Base-by-base conservation (phyloP, 2,888 invertebrate species). In the Cryptophagus acutangulus region DNA sequence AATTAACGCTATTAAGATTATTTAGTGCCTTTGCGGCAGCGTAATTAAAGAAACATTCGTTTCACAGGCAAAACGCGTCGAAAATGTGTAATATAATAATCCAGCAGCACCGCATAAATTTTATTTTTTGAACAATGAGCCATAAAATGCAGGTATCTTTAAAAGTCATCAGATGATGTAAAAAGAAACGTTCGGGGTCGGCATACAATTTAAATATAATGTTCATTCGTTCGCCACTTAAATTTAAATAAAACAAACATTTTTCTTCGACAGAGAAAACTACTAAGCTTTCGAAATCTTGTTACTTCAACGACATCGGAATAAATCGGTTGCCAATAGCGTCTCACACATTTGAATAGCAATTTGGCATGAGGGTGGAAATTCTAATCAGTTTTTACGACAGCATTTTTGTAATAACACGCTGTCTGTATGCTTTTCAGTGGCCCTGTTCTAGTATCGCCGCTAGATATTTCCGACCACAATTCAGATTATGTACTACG, bases 361-460 rank as follows among this genome's bases (percentile, higher is more conserved):
- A 67, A 68, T 67, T 67, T 67, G 64, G 67, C 61, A 65, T 62
- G 60, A 61, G 64, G 64, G 64, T 62, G 63, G n/a, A 65, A 67
- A 67, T 66, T 67, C 67, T 68, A 68, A 68, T 68, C 68, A 68
- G 67, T 63, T 67, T 68, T 68, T 68, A 68, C 59, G 66, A 63
- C 60, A 57, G 61, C 65, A 62, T 62, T 65, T 64, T 65, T 63
- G 61, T 65, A 65, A 65, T 65, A 65, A 65, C 64, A 54, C 48
- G 61, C 58, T 59, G 60, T 61, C 57, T 55, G 54, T 52, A 52
- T 58, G 54, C 56, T 50, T 48, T 55, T 52, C 51, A 46, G 50
- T 54, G 51, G 50, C 46, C 49, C 43, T 42, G 39, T 55, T 38
- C 48, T 54, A 43, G 40, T 48, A 48, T 41, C 40, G 52, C 52